Base-by-base conservation (phyloP, 2,797 vertebrate species). In the Phrynocephalus guinanensis region DNA sequence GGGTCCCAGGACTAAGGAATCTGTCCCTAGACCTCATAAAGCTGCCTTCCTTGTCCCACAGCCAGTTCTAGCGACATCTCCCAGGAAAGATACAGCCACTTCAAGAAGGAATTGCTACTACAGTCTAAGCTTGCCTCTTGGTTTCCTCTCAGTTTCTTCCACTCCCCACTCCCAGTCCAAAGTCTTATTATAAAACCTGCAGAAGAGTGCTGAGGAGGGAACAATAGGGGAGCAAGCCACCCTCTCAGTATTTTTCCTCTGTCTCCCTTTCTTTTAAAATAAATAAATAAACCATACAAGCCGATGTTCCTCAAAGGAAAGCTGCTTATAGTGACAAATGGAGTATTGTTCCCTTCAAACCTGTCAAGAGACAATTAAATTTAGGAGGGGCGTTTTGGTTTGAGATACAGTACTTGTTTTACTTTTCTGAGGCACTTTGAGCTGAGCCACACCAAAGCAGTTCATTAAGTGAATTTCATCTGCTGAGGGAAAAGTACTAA, bases 341-440 rank as follows among this genome's bases (percentile, higher is more conserved):
- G 60, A 48, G 10, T 52, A 30, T 48, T 67, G 66, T 63, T 63
- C 52, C 75, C 22, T 79, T n/a, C 76, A 79, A 28, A 22, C 71
- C 77, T 79, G 48, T 79, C 84, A 24, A n/a, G 50, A 56, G 76
- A 71, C 50, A 38, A 79, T 79, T 79, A 71, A 56, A 79, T 71
- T 79, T 79, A 20, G 2, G 8, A 50, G 63, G 73, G 44, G 24
- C 63, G 33, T 85, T 84, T 33, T 78, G 77, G 77, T 71, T 71
- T 18, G 22, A 18, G 7, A 18, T 26, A 56, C 38, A 44, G 38
- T 44, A 3, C 52, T 79, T 84, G 6, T 75, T 78, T 33, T 70
- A 50, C 70, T 79, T 71, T 79, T 38, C 24, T 26, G 50, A 70
- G 22, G 16, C 15, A 86, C 48, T 33, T 79, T n/a, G 30, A 56